A percentile compares a stretch with the other conserved stretches of the same genome.
Evolutionary conservation across 2,888 invertebrate genomes (phyloP).

Genomic region (Dimorphilus gyrociliatus): DNA sequence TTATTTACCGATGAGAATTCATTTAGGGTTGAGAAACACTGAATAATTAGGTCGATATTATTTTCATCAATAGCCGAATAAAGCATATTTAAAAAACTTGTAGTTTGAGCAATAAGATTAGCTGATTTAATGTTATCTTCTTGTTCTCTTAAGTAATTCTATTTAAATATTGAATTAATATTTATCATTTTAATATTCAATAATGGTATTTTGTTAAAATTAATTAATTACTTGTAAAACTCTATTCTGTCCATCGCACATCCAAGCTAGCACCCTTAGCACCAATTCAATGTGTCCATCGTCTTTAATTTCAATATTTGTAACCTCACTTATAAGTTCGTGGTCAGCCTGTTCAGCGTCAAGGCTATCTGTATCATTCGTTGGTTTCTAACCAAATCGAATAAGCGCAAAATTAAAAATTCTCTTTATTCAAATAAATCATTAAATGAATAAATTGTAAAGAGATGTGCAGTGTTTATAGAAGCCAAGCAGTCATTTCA

Average conservation of each 20-base stretch:
- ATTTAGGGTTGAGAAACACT: constrained; percentile 35
- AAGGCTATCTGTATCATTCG: no score
- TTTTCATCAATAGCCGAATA: constrained; percentile 34
- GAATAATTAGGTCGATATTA: constrained; percentile 32
- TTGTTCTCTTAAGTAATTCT: constrained; percentile 38
- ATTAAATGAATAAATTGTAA: no score
- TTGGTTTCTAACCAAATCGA: no score
- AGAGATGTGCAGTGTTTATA: no score
- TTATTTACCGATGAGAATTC: constrained; percentile 34
- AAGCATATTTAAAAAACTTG: constrained; percentile 33
- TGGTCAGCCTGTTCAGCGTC: no score
- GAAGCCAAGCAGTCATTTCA: no score
- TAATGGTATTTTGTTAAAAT: no score
- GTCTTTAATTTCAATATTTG: no score
- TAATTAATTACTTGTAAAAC: constrained; percentile 30
- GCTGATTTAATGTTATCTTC: constrained; percentile 38
- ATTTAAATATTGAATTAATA: constrained; percentile 4
- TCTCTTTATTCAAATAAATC: no score
- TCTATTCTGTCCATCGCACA: constrained; percentile 38
- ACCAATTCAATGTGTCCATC: constrained; percentile 38
- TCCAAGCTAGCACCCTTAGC: constrained; percentile 33
- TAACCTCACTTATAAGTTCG: no score
- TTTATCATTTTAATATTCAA: no score
- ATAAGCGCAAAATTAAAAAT: no score
- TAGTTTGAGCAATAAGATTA: constrained; percentile 36